These are phyloP conservation scores for Eupelmus urozonus DNA, from an alignment of 2,888 invertebrate species.

Conservation along the genomic window DNA sequence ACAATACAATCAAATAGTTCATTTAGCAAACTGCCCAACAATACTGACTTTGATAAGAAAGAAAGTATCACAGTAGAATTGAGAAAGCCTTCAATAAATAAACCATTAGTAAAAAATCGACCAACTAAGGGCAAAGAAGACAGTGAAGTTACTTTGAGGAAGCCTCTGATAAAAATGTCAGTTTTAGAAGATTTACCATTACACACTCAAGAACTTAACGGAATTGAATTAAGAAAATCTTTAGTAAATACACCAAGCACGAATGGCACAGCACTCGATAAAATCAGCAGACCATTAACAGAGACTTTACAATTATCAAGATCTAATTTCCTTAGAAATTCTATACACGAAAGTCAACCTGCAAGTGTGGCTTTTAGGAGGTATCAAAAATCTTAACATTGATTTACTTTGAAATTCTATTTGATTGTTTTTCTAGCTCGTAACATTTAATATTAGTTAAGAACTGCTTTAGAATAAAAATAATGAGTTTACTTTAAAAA, in stretches of 20 bases:
- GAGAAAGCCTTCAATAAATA: constrained; percentile 12
- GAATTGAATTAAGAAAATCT: constrained; percentile 38
- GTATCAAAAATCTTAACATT: constrained; percentile 52
- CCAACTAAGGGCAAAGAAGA: constrained; percentile 64
- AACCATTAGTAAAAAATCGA: no score
- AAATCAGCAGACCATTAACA: constrained; percentile 52
- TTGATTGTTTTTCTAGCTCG: constrained; percentile 48
- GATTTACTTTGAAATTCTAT: constrained; percentile 53
- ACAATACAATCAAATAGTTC: no score
- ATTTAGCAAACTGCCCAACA: no score
- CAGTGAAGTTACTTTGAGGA: constrained; percentile 70
- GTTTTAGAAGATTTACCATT: not conserved
- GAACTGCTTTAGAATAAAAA: no score
- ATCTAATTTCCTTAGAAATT: constrained; percentile 57
- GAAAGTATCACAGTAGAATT: not conserved
- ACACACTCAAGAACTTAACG: constrained; percentile 2
- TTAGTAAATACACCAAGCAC: constrained; percentile 10
- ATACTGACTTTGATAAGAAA: no score
- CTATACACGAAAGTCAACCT: constrained; percentile 51
- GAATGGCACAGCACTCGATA: constrained; percentile 20
- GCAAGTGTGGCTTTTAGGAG: constrained; percentile 46
- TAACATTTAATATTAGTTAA: constrained; percentile 1
- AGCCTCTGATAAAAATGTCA: constrained; percentile 64
- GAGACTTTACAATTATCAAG: constrained; percentile 55
- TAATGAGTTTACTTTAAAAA: no score